Conservation (phyloP, 2,888 invertebrate species). For the Sphaeridia pumilis region DNA sequence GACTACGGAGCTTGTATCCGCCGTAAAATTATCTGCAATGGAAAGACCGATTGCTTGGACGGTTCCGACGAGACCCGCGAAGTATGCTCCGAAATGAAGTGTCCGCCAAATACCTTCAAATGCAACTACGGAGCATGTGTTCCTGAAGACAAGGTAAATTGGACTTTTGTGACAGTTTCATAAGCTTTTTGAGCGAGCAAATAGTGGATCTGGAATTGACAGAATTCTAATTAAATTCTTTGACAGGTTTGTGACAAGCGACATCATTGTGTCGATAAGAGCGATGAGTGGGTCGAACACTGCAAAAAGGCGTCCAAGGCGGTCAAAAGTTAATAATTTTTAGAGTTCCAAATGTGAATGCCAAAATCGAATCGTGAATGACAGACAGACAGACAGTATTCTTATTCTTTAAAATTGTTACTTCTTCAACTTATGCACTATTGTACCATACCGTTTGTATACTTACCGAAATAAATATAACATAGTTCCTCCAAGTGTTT, state of each 20-base stretch:
- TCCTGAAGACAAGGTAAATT: slow-evolving; percentile 23
- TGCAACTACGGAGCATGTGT: slow-evolving; percentile 32
- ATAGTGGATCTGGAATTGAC: background rate
- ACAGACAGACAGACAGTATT: too few relatives aligned
- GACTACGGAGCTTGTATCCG: slow-evolving; percentile 30
- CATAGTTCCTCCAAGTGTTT: too few relatives aligned
- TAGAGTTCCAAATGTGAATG: too few relatives aligned
- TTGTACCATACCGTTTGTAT: too few relatives aligned
- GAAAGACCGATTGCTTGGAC: slow-evolving; percentile 24
- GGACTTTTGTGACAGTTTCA: too few relatives aligned
- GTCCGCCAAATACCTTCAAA: slow-evolving; percentile 26
- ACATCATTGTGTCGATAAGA: slow-evolving; percentile 26
- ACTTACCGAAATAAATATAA: too few relatives aligned
- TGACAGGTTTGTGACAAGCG: slow-evolving; percentile 26
- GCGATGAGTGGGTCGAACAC: slow-evolving; percentile 18
- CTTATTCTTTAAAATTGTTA: too few relatives aligned
- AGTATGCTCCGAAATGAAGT: slow-evolving; percentile 24
- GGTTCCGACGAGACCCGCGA: slow-evolving; percentile 29
- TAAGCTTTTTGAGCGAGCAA: too few relatives aligned
- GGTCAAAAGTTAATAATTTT: background rate
- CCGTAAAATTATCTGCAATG: slow-evolving; percentile 18
- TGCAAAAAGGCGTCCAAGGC: background rate
- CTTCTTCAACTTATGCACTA: too few relatives aligned
- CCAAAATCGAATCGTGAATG: too few relatives aligned
- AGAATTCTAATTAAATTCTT: background rate